Evolutionary conservation across 2,797 vertebrate genomes (phyloP), one percentile per base, ranked within the genome.

Genomic region (Crenichthys baileyi): DNA sequence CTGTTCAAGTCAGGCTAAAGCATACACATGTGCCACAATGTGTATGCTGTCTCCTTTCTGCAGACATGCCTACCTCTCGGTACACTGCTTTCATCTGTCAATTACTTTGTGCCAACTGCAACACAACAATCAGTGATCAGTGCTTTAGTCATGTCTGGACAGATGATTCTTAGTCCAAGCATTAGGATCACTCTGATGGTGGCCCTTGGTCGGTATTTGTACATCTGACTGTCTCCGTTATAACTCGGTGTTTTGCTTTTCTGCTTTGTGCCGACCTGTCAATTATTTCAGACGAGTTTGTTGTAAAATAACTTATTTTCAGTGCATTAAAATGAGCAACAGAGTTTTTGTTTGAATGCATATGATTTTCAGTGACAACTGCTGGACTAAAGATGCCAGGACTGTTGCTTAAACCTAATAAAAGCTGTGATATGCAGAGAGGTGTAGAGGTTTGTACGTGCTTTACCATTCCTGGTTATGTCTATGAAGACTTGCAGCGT

Each of bases 1-100:
- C 96, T 98, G 46, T 99, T 99, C 92, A 99, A 99, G 93, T 99
- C 98, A 22, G 98, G 98, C 83, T 99, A 95, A 96, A 4, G 36
- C 56, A 4, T 39, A 9, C 41, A 18, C 36, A 46, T 26, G 55
- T 29, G 55, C 81, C 81, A 77, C 16, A 46, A 82, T 81, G 75
- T 86, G 81, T 67, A 78, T 61, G 83, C 78, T 76, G 48, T 72
- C 73, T 53, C 73, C 46, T 76, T 68, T 81, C 73, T 83, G 82
- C 87, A 89, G 83, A 92, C 85, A 80, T 85, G 83, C 80, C 80
- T 85, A 84, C 87, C 81, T 89, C 86, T 76, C 73, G 67, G 75
- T 79, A 81, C 77, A 65, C 77, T 82, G 82, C 80, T 71, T 77
- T 58, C 75, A 81, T 58, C n/a, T 15, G 56, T 84, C 79, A 75